Conservation (phyloP, 2,888 invertebrate species). For the Brachynemurus nebulosus region DNA sequence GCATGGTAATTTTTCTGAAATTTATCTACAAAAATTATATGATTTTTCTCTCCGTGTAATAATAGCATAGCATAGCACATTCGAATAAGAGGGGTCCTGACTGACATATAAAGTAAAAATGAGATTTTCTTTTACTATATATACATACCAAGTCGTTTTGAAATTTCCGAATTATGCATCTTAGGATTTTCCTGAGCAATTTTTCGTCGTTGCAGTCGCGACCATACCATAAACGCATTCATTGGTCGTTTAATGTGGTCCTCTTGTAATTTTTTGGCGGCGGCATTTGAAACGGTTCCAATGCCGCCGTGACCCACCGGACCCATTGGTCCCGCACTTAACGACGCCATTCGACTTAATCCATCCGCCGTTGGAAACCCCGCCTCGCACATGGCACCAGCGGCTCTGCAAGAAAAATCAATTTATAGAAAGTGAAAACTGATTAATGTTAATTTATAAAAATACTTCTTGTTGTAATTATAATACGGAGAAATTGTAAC, state of each 20-base stretch:
- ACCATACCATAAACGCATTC: constrained; percentile 99
- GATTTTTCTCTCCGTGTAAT: too few relatives aligned
- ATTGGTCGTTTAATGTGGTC: constrained; percentile 93
- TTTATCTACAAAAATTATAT: too few relatives aligned
- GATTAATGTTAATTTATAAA: too few relatives aligned
- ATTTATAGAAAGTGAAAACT: too few relatives aligned
- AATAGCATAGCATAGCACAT: too few relatives aligned
- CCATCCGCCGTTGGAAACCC: constrained; percentile 48
- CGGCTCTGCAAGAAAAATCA: constrained; percentile 46
- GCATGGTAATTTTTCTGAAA: too few relatives aligned
- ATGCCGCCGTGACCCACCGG: constrained; percentile 39
- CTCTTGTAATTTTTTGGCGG: constrained; percentile 48
- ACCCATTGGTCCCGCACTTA: constrained; percentile 41
- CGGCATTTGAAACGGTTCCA: constrained; percentile 31
- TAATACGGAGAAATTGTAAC: too few relatives aligned
- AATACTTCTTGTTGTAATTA: too few relatives aligned
- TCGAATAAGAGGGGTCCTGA: too few relatives aligned
- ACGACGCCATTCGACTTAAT: constrained; percentile 40
- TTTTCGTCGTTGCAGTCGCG: constrained; percentile 78
- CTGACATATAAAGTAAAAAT: too few relatives aligned
- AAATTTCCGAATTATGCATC: constrained; percentile 97
- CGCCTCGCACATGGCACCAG: constrained; percentile 59
- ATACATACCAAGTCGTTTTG: constrained; percentile 74
- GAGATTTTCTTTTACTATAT: too few relatives aligned
- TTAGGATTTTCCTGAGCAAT: constrained; percentile 97